Evolutionary conservation across 2,888 invertebrate genomes (phyloP), one percentile per base, ranked within the genome.

Genomic region (Drosophila tanythrix): DNA sequence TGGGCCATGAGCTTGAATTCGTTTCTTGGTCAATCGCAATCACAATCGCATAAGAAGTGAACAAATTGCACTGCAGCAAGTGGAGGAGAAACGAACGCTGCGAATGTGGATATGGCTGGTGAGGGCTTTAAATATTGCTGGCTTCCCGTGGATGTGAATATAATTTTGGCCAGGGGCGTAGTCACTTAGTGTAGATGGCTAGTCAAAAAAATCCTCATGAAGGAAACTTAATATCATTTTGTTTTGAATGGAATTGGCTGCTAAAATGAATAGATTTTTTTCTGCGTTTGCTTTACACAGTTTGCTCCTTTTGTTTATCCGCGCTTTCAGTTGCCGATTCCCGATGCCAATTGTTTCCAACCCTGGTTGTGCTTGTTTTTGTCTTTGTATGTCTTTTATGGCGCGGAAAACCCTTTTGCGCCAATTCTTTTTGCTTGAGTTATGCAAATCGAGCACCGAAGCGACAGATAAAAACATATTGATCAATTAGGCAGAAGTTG

Each of bases 401-500:
- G 73, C 53, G 89, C 76, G 87, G 76, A 86, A 85, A 85, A 74
- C 85, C 83, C 87, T 83, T 88, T 86, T 63, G 68, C 48, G 69
- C 70, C 66, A 69, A 74, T 76, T 79, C 69, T 62, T 77, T 79
- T 43, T 55, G 58, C 74, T 75, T 64, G 61, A 75, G 75, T 64
- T 79, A 82, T 88, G 81, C 77, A 83, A 85, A 88, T 86, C 74
- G 77, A 67, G 72, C 65, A 55, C 66, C 62, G 70, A 67, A 55
- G 70, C 72, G 65, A 64, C 68, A 67, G 66, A 56, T 57, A 55
- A 62, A 67, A 83, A 71, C 79, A 64, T 85, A 88, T 81, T 85
- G 85, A 86, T 86, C 89, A 86, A 86, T 86, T 86, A 86, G 87
- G 87, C 89, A 82, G 80, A 83, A 76, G 70, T 78, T 70, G 70